Base-by-base conservation (phyloP, 2,797 vertebrate species). In the Fringilla coelebs region DNA sequence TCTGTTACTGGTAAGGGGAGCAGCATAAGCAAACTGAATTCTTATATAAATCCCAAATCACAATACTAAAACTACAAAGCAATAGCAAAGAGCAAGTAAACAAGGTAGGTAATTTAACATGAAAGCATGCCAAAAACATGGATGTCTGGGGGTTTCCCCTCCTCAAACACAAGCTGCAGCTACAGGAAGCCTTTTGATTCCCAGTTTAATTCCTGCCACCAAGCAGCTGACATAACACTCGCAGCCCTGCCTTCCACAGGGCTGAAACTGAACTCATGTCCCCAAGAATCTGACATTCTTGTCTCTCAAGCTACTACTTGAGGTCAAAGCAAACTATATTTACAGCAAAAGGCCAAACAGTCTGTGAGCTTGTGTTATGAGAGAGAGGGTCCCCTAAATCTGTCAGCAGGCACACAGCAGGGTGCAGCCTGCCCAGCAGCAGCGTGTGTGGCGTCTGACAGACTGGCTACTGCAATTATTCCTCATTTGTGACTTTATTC, bases 401-500 rank as follows among this genome's bases (percentile, higher is more conserved):
- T 86, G 89, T 71, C 81, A 85, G 91, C 54, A 96, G 90, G 17
- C 15, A 46, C 29, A 85, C 67, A 77, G 57, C 51, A 91, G 60
- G 26, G 67, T 17, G 46, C 6, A 88, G 82, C 61, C 48, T 2
- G 1, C 60, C 4, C 71, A 51, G 24, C 63, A 86, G 45, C 73
- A 68, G 36, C 55, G 72, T 41, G 51, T 4, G 20, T 3, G 81
- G 86, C 51, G 28, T 86, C 90, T 95, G 70, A 88, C 93, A 83
- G 90, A 61, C 87, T 91, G 78, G 83, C 90, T 84, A 38, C 85
- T 55, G 77, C 77, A 93, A 76, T 90, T 89, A 86, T 36, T 84
- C 28, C 14, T 85, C 55, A 65, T 89, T 90, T 82, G 63, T 20
- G 85, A 40, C 73, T 89, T 76, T 13, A 91, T 54, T 93, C 87